Evolutionary conservation across 2,113 vertebrate species (phyloP).

Genomic region (Rutilus rutilus): DNA sequence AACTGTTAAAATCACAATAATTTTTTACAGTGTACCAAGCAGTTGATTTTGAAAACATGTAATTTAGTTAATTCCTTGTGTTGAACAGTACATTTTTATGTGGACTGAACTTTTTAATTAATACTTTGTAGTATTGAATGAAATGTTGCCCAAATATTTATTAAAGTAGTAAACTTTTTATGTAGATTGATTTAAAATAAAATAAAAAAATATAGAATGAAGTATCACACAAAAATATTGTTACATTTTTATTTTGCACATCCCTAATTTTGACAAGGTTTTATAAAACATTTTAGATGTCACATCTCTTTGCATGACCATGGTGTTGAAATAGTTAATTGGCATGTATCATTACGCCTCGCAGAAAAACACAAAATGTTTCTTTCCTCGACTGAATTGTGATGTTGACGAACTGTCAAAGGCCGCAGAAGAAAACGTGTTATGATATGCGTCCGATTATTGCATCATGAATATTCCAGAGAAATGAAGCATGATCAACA

Average conservation of each 20-base stretch:
- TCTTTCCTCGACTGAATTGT: conserved; percentile 24
- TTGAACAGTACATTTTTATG: not conserved
- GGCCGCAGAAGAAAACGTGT: conserved; percentile 18
- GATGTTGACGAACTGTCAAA: conserved; percentile 37
- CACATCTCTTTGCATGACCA: not conserved
- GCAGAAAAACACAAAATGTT: not conserved
- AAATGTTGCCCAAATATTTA: not conserved
- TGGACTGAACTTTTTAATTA: not conserved
- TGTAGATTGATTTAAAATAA: too few relatives aligned
- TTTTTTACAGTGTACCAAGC: too few relatives aligned
- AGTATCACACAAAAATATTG: not conserved
- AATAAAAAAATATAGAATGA: too few relatives aligned
- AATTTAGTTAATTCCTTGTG: not conserved
- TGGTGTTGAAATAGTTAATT: conserved; percentile 1
- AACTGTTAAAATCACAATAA: too few relatives aligned
- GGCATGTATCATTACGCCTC: not conserved
- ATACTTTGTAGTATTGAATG: not conserved
- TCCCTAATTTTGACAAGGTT: not conserved
- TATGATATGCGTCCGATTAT: conserved; percentile 45
- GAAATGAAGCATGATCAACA: conserved; percentile 58
- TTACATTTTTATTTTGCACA: not conserved
- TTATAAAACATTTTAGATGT: not conserved
- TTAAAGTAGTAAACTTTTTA: not conserved
- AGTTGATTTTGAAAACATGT: not conserved
- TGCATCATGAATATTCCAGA: conserved; percentile 55